Base-by-base conservation (phyloP, 1,140 invertebrate genomes). In the Teleopsis dalmanni region DNA sequence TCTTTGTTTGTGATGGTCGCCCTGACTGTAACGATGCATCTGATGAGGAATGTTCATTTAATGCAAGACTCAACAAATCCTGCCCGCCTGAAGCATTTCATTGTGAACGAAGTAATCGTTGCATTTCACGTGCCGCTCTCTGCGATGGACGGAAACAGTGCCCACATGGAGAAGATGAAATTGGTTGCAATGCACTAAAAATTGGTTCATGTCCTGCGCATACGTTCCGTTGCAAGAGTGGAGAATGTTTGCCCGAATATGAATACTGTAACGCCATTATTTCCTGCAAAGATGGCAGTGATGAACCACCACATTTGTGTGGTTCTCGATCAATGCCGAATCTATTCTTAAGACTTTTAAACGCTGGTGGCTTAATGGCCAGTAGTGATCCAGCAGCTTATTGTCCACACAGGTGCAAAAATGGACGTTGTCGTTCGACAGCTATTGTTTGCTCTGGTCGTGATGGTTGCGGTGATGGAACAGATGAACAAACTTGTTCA, bases 1-100 rank as follows among this genome's bases (percentile, higher is more conserved):
- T 87, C 71, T 95, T 93, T 73, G 84, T 92, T 1, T 97, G 94
- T 72, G 92, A 96, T 69, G 89, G 89, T n/a, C 80, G 88, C 53
- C 78, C 80, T 45, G 67, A 70, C 38, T 70, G 67, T 46, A 68
- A 76, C 3, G 92, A 94, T 65, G 83, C 82, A 11, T 87, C 86
- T 0, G 89, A 92, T 63, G 89, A 93, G 68, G 82, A 82, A 59
- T 88, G 85, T 60, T 66, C 60, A 26, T 64, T 65, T 41, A 68
- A 71, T 48, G 48, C 57, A 21, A 57, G 61, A 14, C 48, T 57
- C 10, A 68, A 66, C 40, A 62, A 64, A 46, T 61, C 52, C 40
- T 71, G 68, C 33, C 67, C 68, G 6, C 27, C 48, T 11, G 57
- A 84, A 53, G 76, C 85, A 2, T 87, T 87, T 73, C 74, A 74